These are phyloP conservation scores for Cyphomyrmex costatus DNA, from an alignment of 1,140 invertebrate species.

Conservation along the genomic window DNA sequence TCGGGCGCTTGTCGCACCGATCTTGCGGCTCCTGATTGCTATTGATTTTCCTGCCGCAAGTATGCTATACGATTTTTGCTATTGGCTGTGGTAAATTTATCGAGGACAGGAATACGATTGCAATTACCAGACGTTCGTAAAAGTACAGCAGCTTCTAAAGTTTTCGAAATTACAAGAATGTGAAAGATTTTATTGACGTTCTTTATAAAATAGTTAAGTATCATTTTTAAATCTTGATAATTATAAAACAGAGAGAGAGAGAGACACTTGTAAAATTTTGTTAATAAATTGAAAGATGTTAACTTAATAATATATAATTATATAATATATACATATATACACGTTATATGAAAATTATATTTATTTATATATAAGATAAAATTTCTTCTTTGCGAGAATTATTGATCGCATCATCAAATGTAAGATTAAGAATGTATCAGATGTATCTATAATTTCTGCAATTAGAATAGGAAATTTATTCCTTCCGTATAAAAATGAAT, in stretches of 20 bases:
- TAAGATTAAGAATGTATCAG: background rate
- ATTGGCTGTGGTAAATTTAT: constrained; percentile 11
- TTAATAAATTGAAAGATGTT: background rate
- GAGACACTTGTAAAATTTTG: background rate
- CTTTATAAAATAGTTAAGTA: background rate
- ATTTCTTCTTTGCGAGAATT: background rate
- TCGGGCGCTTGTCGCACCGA: constrained; percentile 61
- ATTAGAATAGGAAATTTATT: no score
- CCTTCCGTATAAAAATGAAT: no score
- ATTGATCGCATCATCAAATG: background rate
- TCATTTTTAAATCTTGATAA: background rate
- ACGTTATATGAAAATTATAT: background rate
- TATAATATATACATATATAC: no score
- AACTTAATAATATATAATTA: background rate
- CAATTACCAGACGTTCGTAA: constrained; percentile 18
- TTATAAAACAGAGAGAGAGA: background rate
- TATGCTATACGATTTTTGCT: constrained; percentile 22
- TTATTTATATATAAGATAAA: background rate
- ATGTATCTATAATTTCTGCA: no score
- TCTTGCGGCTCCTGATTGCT: constrained; percentile 57
- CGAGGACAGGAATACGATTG: constrained; percentile 29
- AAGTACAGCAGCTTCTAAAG: background rate
- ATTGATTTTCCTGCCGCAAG: constrained; percentile 56
- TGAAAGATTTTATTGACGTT: constrained; percentile 4
- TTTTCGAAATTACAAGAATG: background rate